These are phyloP conservation scores for Parus major DNA, from an alignment of 2,113 vertebrate genomes.

Conservation along the genomic window DNA sequence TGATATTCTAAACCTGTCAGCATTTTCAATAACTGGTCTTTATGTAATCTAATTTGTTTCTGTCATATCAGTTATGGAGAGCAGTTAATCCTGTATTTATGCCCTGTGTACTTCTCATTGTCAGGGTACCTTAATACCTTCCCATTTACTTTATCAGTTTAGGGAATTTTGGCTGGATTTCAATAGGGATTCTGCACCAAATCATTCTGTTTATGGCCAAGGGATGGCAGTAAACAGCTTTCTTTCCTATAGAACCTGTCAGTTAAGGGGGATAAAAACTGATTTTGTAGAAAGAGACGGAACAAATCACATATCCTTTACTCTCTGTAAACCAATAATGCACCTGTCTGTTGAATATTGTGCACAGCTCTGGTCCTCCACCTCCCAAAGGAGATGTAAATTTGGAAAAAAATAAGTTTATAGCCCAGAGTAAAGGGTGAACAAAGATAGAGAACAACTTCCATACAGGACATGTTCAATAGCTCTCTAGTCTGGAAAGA, in stretches of 20 bases:
- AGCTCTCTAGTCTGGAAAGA: background rate
- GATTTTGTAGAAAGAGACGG: background rate
- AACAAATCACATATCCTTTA: background rate
- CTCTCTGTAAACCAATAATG: background rate
- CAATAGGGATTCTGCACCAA: background rate
- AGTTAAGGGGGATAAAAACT: background rate
- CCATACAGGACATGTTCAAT: accelerated
- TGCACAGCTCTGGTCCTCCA: background rate
- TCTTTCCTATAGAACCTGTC: background rate
- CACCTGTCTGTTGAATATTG: background rate
- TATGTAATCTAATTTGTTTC: background rate
- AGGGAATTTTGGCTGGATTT: background rate
- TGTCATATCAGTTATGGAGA: background rate
- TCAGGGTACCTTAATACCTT: accelerated
- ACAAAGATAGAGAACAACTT: background rate
- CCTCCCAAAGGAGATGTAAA: background rate
- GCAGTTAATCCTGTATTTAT: background rate
- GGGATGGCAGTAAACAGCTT: slow-evolving; percentile 14
- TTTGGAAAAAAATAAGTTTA: background rate
- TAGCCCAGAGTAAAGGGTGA: background rate
- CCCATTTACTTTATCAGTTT: background rate
- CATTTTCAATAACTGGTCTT: background rate
- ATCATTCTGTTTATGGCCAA: background rate
- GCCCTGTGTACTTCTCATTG: background rate
- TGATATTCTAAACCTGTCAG: background rate